Base-by-base conservation (phyloP, 1,140 invertebrate species). In the Zaprionus kolodkinae region DNA sequence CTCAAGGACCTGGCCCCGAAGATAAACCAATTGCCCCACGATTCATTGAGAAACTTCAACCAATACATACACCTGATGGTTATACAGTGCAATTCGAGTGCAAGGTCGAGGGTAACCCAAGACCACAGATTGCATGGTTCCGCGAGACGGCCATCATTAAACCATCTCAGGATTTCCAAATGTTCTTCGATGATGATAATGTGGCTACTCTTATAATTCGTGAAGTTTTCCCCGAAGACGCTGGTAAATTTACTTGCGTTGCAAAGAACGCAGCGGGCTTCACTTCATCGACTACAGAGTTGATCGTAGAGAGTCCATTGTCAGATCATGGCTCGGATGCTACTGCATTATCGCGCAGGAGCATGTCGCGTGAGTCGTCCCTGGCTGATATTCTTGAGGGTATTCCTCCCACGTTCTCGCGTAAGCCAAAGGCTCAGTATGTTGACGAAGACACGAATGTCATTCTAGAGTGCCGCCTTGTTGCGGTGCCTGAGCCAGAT, bases 171-270 rank as follows among this genome's bases (percentile, higher is more conserved):
- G 97, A 98, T 84, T 98, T 98, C 94, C 95, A 98, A 94, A 97
- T 98, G 93, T 98, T 96, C 92, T 98, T 98, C 84, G 97, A 97
- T 87, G 97, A 98, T 73, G 97, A 98, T 67, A 98, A 97, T 91
- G 96, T 97, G 1, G 97, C 97, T 0, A 98, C 97, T 3, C 93
- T 99, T 17, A 96, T 99, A 21, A 99, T 99, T 75, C 95, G 96
- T 61, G 98, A 99, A 94, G 97, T 99, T 1, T 99, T 98, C 93
- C 97, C 98, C 0, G 98, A 99, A 94, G 99, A 99, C 93, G 97
- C 98, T 2, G 99, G 98, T 3, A 96, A 96, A 52, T 99, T 99
- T 93, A 99, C 98, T 0, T 99, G 98, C 85, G 97, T 99, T 12
- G 97, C 98, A 12, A 99, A 99, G 91, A 99, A 99, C 92, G 94